Conservation (phyloP, 2,113 vertebrate genomes). For the Oceanodroma tethys region DNA sequence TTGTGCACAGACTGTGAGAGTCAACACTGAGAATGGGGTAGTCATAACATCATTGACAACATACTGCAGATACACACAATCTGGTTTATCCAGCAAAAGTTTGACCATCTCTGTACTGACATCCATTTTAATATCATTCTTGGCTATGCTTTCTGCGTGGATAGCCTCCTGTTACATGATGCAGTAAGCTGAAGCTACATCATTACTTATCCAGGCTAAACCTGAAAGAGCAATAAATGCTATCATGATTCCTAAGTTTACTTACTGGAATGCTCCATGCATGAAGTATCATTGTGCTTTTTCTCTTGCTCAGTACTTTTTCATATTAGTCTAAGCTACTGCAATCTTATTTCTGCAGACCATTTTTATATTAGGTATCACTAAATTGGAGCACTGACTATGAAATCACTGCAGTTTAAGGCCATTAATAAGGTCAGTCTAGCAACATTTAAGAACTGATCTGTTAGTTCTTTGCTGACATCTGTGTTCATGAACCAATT, state of each 20-base stretch:
- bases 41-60: accelerated
- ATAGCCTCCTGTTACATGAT: not conserved
- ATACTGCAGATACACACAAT: not conserved
- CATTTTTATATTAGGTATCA: not conserved
- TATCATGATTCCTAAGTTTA: not conserved
- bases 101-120: not conserved
- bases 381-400: not conserved
- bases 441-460: conserved; percentile 6
- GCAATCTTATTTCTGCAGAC: not conserved
- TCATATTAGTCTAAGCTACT: not conserved
- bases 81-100: not conserved
- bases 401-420: not conserved
- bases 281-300: not conserved
- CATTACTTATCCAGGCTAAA: not conserved
- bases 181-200: not conserved
- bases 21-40: not conserved
- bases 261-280: not conserved
- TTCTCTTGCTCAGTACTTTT: conserved; percentile 17
- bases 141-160: not conserved
- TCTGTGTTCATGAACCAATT: conserved; percentile 24
- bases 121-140: not conserved
- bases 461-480: conserved; percentile 29
- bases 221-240: not conserved
- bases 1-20: not conserved
- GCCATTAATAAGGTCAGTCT: conserved; percentile 25